A percentile compares a stretch with the other conserved stretches of the same genome.
Conservation (phyloP, 2,888 invertebrate genomes). For the Pseudeuparius sepicola region DNA sequence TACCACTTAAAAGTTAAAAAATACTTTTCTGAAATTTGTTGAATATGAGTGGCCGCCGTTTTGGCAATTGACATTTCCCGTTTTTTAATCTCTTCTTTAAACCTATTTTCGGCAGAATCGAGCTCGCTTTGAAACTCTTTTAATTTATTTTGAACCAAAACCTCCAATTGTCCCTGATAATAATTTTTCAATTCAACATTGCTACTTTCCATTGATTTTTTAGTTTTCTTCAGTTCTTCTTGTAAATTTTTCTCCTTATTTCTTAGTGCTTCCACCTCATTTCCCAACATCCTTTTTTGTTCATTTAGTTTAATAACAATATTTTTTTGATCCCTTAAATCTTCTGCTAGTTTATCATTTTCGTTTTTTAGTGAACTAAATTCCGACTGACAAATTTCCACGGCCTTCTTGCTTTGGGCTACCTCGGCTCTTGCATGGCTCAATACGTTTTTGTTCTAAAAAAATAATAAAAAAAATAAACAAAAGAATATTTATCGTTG, state of each 20-base stretch:
- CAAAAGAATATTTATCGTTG: conserved; percentile 3
- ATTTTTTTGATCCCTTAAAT: conserved; percentile 27
- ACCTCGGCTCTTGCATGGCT: conserved; percentile 33
- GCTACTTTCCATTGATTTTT: conserved; percentile 50
- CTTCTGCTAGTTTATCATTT: conserved; percentile 26
- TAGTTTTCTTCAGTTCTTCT: conserved; percentile 36
- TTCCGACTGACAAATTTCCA: conserved; percentile 41
- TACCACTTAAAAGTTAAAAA: conserved; percentile 15
- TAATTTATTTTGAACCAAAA: conserved; percentile 64
- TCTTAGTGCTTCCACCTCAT: conserved; percentile 32
- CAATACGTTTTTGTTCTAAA: conserved; percentile 32
- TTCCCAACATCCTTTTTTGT: conserved; percentile 33
- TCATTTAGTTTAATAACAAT: conserved; percentile 26
- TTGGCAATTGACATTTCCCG: conserved; percentile 59
- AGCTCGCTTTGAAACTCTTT: conserved; percentile 68
- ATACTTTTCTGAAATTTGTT: conserved; percentile 58
- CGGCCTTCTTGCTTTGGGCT: conserved; percentile 41
- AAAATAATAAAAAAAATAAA: conserved; percentile 15
- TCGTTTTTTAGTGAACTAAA: conserved; percentile 32
- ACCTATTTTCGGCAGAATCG: conserved; percentile 55
- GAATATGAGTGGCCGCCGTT: conserved; percentile 61
- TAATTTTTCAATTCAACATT: conserved; percentile 59
- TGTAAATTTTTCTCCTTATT: conserved; percentile 39
- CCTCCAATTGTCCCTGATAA: conserved; percentile 73
- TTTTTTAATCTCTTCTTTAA: conserved; percentile 52